A percentile compares a stretch with the other conserved stretches of the same genome.
Conservation (phyloP, 2,888 invertebrate species). For the Buathra laborator region DNA sequence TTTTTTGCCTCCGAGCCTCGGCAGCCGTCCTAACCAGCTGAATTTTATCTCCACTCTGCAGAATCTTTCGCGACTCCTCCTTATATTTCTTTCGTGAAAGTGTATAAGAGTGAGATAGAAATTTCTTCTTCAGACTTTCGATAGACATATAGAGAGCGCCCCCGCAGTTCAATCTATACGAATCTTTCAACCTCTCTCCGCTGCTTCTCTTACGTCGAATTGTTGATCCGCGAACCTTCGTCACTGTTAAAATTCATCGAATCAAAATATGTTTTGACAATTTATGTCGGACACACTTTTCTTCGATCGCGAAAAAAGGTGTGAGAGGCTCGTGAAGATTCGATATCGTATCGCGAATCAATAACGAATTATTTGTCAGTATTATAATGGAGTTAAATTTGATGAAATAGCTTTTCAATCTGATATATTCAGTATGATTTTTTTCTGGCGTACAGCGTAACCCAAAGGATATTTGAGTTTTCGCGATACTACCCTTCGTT, state of each 20-base stretch:
- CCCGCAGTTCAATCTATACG: conserved; percentile 28
- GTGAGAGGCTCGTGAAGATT: conserved; percentile 30
- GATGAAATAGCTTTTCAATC: no score
- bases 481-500: conserved; percentile 40
- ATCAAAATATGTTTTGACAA: conserved; percentile 55
- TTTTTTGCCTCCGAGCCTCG: conserved; percentile 12
- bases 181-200: conserved; percentile 32
- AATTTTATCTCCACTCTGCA: conserved; percentile 68
- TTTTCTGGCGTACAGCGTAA: no score
- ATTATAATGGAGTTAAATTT: no score
- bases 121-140: conserved; percentile 51
- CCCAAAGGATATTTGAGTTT: conserved; percentile 8
- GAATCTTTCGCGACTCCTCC: conserved; percentile 60
- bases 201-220: conserved; percentile 36
- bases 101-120: conserved; percentile 41
- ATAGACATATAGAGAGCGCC: conserved; percentile 37
- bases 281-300: conserved; percentile 25
- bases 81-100: conserved; percentile 52
- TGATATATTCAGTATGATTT: background rate
- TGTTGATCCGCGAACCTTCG: background rate
- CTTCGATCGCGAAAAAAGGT: conserved; percentile 16
- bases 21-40: conserved; percentile 56
- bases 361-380: background rate
- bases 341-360: conserved; percentile 60
- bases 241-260: conserved; percentile 60